Percentiles rank a stretch among this genome's conserved stretches.
Evolutionary conservation across 2,113 vertebrate species (phyloP).

Genomic region (Melanerpes formicivorus): DNA sequence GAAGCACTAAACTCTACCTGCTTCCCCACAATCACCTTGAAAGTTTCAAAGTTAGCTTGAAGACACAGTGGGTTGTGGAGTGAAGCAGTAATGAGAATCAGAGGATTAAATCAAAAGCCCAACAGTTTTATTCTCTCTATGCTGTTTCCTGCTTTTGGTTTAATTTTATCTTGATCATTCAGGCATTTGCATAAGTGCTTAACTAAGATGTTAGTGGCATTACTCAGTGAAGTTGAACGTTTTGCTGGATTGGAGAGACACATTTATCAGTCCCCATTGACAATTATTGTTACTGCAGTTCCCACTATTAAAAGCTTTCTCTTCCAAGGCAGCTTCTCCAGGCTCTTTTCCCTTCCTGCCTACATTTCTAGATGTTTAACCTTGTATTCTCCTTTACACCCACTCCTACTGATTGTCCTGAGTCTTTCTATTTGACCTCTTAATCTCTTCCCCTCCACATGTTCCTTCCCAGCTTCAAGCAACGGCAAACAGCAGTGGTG

Average conservation of each 20-base stretch:
- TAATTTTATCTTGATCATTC: constrained; percentile 34
- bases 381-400: background rate
- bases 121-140: constrained; percentile 39
- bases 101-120: constrained; percentile 59
- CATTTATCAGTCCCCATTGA: constrained; percentile 17
- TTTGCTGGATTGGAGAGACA: background rate
- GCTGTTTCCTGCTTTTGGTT: constrained; percentile 46
- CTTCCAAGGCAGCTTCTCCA: background rate
- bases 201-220: constrained; percentile 28
- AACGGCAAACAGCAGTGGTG: background rate
- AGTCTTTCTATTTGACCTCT: background rate
- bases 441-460: background rate
- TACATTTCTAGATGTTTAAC: constrained; percentile 19
- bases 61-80: constrained; percentile 26
- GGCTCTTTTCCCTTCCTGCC: background rate
- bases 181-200: constrained; percentile 42
- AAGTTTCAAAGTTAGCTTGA: constrained; percentile 46
- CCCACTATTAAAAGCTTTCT: constrained; percentile 21
- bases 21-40: constrained; percentile 26
- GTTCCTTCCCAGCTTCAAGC: background rate
- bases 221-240: background rate
- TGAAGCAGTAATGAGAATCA: constrained; percentile 44
- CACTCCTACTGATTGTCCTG: background rate
- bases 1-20: constrained; percentile 42
- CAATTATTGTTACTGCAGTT: constrained; percentile 8